Conservation (phyloP, 2,113 vertebrate species). For the Lichenostomus cassidix region DNA sequence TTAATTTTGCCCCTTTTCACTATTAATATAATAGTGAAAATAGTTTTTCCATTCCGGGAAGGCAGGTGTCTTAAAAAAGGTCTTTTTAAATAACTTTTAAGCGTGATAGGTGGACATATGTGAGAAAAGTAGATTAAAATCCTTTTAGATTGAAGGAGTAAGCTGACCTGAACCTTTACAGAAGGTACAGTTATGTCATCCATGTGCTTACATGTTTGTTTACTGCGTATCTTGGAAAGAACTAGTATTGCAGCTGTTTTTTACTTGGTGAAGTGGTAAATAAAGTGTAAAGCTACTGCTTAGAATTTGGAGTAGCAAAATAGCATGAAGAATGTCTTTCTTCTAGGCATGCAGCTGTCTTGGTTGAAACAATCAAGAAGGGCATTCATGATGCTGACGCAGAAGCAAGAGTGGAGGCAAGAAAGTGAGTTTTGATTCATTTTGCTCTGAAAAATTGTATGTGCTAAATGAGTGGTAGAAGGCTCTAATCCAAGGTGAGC, state of each 20-base stretch:
- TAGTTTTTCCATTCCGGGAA: not conserved
- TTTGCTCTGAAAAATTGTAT: not conserved
- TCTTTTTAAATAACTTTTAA: not conserved
- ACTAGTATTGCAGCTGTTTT: not conserved
- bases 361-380: constrained; percentile 97
- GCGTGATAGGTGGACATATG: not conserved
- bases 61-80: not conserved
- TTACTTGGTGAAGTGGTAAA: not conserved
- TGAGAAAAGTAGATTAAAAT: not conserved
- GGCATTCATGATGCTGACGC: constrained; percentile 95
- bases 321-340: constrained; percentile 5
- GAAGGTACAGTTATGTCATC: not conserved
- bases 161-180: not conserved
- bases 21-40: not conserved
- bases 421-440: constrained; percentile 84
- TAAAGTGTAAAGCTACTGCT: not conserved
- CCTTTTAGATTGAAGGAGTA: not conserved
- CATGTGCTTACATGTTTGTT: not conserved
- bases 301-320: not conserved
- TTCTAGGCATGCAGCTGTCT: constrained; percentile 87
- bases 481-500: not conserved
- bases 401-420: constrained; percentile 93
- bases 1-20: not conserved
- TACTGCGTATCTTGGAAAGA: not conserved
- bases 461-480: not conserved